Percentiles rank a stretch among this genome's conserved stretches.
Conservation (phyloP, 2,888 invertebrate genomes). For the Malthinus seriepunctatus region DNA sequence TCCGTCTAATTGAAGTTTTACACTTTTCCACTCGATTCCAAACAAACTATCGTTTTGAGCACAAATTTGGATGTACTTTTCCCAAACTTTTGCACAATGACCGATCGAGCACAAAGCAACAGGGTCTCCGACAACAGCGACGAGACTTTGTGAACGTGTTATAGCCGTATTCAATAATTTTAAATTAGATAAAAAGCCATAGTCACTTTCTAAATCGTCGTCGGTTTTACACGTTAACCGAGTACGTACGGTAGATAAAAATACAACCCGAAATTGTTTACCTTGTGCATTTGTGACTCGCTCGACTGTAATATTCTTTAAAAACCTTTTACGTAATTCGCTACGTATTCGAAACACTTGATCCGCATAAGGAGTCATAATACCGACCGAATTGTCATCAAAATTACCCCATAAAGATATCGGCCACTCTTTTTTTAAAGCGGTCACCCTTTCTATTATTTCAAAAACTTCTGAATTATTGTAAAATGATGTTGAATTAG, state of each 20-base stretch:
- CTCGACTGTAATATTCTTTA: slow-evolving; percentile 79
- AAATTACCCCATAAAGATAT: slow-evolving; percentile 68
- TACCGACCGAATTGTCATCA: slow-evolving; percentile 77
- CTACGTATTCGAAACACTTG: slow-evolving; percentile 76
- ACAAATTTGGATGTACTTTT: slow-evolving; percentile 73
- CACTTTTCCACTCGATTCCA: slow-evolving; percentile 71
- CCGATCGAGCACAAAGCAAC: slow-evolving; percentile 80
- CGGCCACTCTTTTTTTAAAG: slow-evolving; percentile 76
- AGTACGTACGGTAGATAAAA: slow-evolving; percentile 78
- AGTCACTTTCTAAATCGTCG: slow-evolving; percentile 65
- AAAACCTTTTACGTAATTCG: slow-evolving; percentile 72
- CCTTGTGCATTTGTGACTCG: slow-evolving; percentile 85
- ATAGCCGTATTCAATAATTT: slow-evolving; percentile 83
- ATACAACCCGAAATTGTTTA: slow-evolving; percentile 82
- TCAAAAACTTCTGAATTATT: slow-evolving; percentile 83
- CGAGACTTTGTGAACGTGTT: slow-evolving; percentile 78
- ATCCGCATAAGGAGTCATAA: slow-evolving; percentile 84
- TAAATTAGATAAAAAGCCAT: slow-evolving; percentile 81
- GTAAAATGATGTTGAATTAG: slow-evolving; percentile 77
- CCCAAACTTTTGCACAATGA: slow-evolving; percentile 80
- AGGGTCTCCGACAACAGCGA: slow-evolving; percentile 85
- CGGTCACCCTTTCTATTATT: slow-evolving; percentile 74
- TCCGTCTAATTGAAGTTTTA: slow-evolving; percentile 70
- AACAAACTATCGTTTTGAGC: slow-evolving; percentile 70
- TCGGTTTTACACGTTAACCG: slow-evolving; percentile 67